A percentile compares a stretch with the other conserved stretches of the same genome.
These are phyloP conservation scores for Andricus grossulariae DNA, from an alignment of 1,140 invertebrate genomes.

Conservation along the genomic window DNA sequence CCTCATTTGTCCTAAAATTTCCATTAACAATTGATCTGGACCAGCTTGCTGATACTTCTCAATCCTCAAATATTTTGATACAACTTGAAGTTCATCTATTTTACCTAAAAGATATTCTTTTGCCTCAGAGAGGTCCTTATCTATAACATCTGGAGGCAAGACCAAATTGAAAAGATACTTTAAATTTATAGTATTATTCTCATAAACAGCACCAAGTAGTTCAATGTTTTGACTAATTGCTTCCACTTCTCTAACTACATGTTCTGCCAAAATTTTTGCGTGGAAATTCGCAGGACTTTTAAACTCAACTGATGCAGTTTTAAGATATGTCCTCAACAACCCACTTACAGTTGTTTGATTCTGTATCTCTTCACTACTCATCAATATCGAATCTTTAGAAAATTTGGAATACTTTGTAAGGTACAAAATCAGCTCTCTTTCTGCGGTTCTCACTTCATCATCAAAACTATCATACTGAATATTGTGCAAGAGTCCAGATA, in stretches of 20 bases:
- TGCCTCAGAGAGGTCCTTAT: slow-evolving; percentile 49
- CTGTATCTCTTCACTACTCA: neutral
- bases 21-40: slow-evolving; percentile 50
- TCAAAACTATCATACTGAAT: slow-evolving; percentile 50
- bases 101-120: slow-evolving; percentile 47
- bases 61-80: slow-evolving; percentile 44
- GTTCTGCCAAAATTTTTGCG: slow-evolving; percentile 34
- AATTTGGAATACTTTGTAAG: neutral
- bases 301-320: neutral
- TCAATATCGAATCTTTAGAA: neutral
- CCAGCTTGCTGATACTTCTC: slow-evolving; percentile 50
- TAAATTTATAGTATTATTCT: slow-evolving; percentile 51
- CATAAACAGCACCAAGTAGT: slow-evolving; percentile 51
- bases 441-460: slow-evolving; percentile 45
- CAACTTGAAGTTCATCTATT: slow-evolving; percentile 34
- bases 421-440: slow-evolving; percentile 41
- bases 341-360: slow-evolving; percentile 34
- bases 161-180: slow-evolving; percentile 55
- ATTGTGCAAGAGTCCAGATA: slow-evolving; percentile 47
- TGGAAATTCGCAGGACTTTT: slow-evolving; percentile 2
- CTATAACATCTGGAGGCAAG: slow-evolving; percentile 49
- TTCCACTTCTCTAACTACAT: slow-evolving; percentile 44
- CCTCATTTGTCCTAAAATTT: slow-evolving; percentile 49
- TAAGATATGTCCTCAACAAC: slow-evolving; percentile 45
- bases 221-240: slow-evolving; percentile 56